A percentile compares a stretch with the other conserved stretches of the same genome.
Evolutionary conservation across 2,113 vertebrate species (phyloP).

Genomic region (Callipepla californica): DNA sequence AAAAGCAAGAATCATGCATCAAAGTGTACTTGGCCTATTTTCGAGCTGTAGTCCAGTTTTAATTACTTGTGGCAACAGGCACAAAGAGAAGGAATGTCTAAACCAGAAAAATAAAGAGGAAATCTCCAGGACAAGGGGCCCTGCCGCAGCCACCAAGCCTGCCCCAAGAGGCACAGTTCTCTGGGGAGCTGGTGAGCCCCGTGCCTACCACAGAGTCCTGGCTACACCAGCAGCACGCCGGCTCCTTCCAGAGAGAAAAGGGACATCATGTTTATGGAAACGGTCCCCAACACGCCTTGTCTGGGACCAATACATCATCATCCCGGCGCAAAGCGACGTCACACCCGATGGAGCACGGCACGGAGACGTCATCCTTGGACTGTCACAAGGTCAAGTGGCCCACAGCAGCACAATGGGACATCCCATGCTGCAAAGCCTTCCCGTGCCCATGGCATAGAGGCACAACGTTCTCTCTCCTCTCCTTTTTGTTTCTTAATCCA

Average conservation of each 20-base stretch:
- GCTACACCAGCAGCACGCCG: too few species aligned
- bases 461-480: background rate
- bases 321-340: accelerated
- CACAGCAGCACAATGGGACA: background rate
- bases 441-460: accelerated
- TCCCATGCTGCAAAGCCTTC: background rate
- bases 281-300: background rate
- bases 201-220: background rate
- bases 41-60: background rate
- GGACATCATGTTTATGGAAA: background rate
- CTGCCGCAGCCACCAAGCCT: background rate
- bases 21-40: background rate
- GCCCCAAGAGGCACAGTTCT: background rate
- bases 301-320: accelerated
- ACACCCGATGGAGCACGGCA: accelerated
- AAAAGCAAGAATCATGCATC: background rate
- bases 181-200: background rate
- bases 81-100: background rate
- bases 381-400: accelerated
- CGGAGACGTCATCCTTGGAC: background rate
- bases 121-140: background rate
- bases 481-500: background rate
- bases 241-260: background rate
- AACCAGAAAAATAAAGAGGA: background rate
- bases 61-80: background rate